Base-by-base conservation (phyloP, 2,888 invertebrate genomes). In the Andrena trimmerana region DNA sequence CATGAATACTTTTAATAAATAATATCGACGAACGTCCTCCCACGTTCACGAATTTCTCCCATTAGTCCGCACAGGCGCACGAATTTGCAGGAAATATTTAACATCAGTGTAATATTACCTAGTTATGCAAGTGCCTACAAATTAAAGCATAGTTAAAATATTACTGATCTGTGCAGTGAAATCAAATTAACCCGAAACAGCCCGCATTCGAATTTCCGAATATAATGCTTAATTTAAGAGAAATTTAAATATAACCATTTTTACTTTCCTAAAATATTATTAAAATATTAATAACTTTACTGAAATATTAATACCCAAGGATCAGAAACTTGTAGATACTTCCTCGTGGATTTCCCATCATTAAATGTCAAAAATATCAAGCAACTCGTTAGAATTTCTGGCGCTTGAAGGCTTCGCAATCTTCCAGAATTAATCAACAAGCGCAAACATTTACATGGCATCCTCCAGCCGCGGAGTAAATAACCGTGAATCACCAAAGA, bases 401-500 rank as follows among this genome's bases (percentile, higher is more conserved):
- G 4, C 10, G 20, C 24, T 20, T 24, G 24, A 57, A 57, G 1
- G 20, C 10, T 24, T 57, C 57, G 10, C 20, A 24, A 13, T 1
- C 57, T 27, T 3, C 2, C 57, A 27, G 57, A 57, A 57, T 57
- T 57, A 57, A 57, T 57, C 57, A 57, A 13, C 24, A 57, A 13
- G 10, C 57, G 27, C 60, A 33, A 62, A 62, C 8, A 67, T 50
- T 48, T 31, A 20, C 10, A 50, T 31, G 31, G 6, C 20, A 31
- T 57, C 4, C 24, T 13, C 0, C 10, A 27, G 27, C 24, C 57
- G 24, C 24, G 27, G 10, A 20, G 36, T 67, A 67, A 67, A 67
- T 67, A 52, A 16, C 50, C n/a, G 50, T 67, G 50, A 67, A 27
- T 67, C 50, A 27, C 7, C 27, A 2, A 52, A n/a, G 20, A 52